These are phyloP conservation scores for Diaperis boleti DNA, from an alignment of 2,888 invertebrate species.

Conservation along the genomic window DNA sequence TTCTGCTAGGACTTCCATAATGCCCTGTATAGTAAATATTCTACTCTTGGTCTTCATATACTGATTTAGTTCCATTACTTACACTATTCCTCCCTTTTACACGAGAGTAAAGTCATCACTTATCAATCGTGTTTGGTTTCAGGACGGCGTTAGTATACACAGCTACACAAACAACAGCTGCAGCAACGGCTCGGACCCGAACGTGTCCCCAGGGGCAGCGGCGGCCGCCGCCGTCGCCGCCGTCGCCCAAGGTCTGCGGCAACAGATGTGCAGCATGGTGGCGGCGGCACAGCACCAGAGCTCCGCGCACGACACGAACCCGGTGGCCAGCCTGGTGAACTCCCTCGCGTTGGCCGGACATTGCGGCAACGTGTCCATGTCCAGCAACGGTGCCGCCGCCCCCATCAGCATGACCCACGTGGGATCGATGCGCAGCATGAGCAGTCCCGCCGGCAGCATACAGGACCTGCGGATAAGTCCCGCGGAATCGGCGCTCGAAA, in stretches of 20 bases:
- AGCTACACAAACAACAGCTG: constrained; percentile 72
- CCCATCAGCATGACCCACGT: constrained; percentile 64
- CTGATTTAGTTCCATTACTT: too few relatives aligned
- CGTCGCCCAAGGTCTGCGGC: constrained; percentile 86
- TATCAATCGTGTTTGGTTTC: constrained; percentile 64
- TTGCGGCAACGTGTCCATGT: constrained; percentile 60
- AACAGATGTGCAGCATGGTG: constrained; percentile 88
- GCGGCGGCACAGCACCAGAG: constrained; percentile 74
- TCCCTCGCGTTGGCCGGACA: constrained; percentile 64
- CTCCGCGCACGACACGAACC: constrained; percentile 65
- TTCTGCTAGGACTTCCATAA: too few relatives aligned
- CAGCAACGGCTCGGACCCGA: constrained; percentile 71
- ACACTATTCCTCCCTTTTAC: too few relatives aligned
- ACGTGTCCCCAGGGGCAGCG: constrained; percentile 77
- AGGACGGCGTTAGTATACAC: constrained; percentile 74
- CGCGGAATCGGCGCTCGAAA: constrained; percentile 69
- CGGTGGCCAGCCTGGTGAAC: constrained; percentile 64
- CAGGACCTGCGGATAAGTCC: constrained; percentile 66
- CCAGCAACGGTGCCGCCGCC: constrained; percentile 61
- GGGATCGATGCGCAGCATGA: constrained; percentile 64
- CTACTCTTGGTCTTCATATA: too few relatives aligned
- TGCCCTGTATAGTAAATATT: too few relatives aligned
- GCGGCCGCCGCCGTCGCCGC: constrained; percentile 88
- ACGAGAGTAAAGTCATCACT: too few relatives aligned
- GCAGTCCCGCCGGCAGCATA: constrained; percentile 66